phyloP scores from a whole-genome alignment of 2,113 vertebrate genomes.

The Neogobius melanostomus region DNA sequence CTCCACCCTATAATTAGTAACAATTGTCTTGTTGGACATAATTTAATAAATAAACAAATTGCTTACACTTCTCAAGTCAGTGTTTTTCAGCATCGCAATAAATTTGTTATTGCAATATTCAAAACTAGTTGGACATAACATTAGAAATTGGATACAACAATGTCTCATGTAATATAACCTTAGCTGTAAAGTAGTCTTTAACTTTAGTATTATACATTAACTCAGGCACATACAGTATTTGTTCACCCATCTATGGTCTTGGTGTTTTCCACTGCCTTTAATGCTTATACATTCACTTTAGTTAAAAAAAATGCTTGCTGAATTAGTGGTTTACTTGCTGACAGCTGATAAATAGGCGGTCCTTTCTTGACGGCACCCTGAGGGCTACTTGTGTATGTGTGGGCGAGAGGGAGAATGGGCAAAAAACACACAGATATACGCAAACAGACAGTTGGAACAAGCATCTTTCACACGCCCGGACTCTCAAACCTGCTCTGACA shows the following conservation, averaged over 20 bases:
- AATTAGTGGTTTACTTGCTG: constrained; percentile 76
- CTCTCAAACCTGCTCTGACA: constrained; percentile 68
- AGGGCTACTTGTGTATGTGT: constrained; percentile 54
- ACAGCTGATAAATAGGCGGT: constrained; percentile 74
- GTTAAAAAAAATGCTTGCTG: constrained; percentile 68
- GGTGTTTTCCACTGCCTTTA: constrained; percentile 29
- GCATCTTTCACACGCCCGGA: constrained; percentile 39
- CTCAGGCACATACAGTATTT: not conserved
- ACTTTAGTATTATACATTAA: not conserved
- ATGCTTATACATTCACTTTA: constrained; percentile 45
- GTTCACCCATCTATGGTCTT: constrained; percentile 15
- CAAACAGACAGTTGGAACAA: constrained; percentile 25
- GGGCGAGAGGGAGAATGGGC: constrained; percentile 24
- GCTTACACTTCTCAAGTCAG: no score
- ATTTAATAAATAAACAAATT: no score
- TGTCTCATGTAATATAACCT: no score
- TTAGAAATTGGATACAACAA: no score
- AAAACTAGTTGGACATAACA: no score
- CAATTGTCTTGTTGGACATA: no score
- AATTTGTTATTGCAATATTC: no score
- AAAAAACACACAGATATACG: constrained; percentile 23
- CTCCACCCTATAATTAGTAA: no score
- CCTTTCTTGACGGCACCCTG: constrained; percentile 72
- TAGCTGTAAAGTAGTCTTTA: no score
- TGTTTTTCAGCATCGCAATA: no score